Conservation (phyloP, 1,140 invertebrate species). For the Zeugodacus cucurbitae region DNA sequence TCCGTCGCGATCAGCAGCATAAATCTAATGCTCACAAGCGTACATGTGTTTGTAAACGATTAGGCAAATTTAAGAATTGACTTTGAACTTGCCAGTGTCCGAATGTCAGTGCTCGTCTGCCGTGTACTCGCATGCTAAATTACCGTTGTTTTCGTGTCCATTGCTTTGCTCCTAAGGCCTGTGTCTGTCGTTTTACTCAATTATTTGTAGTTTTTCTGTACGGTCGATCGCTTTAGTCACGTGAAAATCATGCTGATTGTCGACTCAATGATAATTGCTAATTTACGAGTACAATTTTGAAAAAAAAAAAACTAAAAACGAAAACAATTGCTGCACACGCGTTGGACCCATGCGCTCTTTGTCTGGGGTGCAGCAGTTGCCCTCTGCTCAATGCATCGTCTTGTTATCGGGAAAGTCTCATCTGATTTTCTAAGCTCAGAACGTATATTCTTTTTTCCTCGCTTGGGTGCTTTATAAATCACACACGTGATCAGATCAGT, state of each 20-base stretch:
- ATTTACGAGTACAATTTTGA: neutral
- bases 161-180: neutral
- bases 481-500: no score
- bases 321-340: neutral
- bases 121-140: neutral
- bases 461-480: no score
- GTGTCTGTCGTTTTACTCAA: neutral
- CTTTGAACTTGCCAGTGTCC: constrained; percentile 13
- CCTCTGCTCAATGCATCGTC: neutral
- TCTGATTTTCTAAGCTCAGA: neutral
- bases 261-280: constrained; percentile 30
- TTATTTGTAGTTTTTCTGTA: neutral
- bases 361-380: neutral
- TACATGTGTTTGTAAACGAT: neutral
- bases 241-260: constrained; percentile 7
- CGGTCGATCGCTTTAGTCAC: neutral
- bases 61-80: constrained; percentile 7
- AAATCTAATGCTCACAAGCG: neutral
- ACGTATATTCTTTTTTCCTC: neutral
- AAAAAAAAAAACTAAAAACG: neutral
- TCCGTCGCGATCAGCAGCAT: constrained; percentile 1
- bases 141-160: neutral
- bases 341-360: neutral
- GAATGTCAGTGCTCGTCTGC: neutral
- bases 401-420: neutral